Evolutionary conservation across 2,113 vertebrate species (phyloP).

Genomic region (Pseudonaja textilis): DNA sequence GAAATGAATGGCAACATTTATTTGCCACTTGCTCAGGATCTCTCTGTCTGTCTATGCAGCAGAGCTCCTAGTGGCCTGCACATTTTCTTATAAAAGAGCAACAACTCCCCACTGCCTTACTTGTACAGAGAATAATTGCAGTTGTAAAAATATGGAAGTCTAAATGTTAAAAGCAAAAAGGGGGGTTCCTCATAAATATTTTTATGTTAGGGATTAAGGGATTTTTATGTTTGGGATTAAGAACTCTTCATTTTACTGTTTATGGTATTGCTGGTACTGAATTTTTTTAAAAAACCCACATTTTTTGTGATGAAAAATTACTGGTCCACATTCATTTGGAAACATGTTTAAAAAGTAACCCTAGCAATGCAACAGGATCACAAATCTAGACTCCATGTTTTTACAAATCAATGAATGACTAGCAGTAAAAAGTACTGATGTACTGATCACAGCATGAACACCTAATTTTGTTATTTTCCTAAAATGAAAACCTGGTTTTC

Average conservation of each 20-base stretch:
- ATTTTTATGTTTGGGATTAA: conserved; percentile 24
- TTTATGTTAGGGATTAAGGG: conserved; percentile 22
- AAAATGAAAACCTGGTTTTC: neutral
- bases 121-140: neutral
- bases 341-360: conserved; percentile 2
- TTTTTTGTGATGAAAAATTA: conserved; percentile 7
- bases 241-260: conserved; percentile 13
- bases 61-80: neutral
- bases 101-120: neutral
- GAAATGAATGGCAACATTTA: conserved; percentile 24
- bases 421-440: neutral
- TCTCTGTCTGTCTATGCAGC: neutral
- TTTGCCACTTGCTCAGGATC: conserved; percentile 55
- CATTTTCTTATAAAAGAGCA: neutral
- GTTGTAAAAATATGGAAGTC: neutral
- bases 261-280: conserved; percentile 11
- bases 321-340: neutral
- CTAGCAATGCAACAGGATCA: neutral
- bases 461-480: conserved; percentile 49
- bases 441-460: conserved; percentile 8
- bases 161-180: neutral
- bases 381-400: neutral
- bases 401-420: neutral
- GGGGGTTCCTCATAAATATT: neutral
- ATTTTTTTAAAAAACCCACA: neutral